Evolutionary conservation across 2,888 invertebrate genomes (phyloP), one percentile per base, ranked within the genome.

Genomic region (Scaptomyza flava): DNA sequence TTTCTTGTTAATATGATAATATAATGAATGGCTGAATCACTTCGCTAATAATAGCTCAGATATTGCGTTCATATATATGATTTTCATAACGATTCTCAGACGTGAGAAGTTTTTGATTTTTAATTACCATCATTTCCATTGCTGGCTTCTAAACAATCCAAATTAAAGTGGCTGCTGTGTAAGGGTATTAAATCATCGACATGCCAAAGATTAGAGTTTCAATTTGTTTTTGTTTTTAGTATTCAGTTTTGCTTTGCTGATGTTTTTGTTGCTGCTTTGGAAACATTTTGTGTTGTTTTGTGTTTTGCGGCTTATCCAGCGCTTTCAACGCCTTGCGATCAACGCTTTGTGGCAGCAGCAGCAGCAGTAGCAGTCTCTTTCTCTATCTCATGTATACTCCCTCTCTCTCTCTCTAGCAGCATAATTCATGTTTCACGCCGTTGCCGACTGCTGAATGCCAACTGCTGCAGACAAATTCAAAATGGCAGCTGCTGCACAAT

Each of bases 371-470:
- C 45, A 48, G 48, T 58, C 38, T 51, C 27, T 38, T 23, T 38
- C 27, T 11, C 38, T 51, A 23, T 38, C 23, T 51, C 36, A 34
- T 23, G 6, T 20, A 34, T n/a, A n/a, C 50, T 48, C 33, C 20
- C n/a, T 47, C 27, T 17, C 14, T 7, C 14, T 47, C 14, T 48
- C 33, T 33, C 31, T 48, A 53, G 59, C 64, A 80, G 75, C 77
- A 86, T 86, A 82, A 88, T 86, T 83, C 86, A 88, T 87, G 83
- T 82, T 82, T 86, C 80, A 85, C 80, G 86, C 86, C 80, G 81
- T 33, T 65, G 65, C 36, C 38, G 56, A 36, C 46, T 63, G 68
- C 42, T 54, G 54, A 23, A 30, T 50, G 41, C 52, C 38, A 38
- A 38, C 38, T 42, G 11, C 43, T 12, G 54, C 58, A 60, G 61